These are phyloP conservation scores for Eretmocerus hayati DNA, from an alignment of 2,888 invertebrate genomes.

Conservation along the genomic window DNA sequence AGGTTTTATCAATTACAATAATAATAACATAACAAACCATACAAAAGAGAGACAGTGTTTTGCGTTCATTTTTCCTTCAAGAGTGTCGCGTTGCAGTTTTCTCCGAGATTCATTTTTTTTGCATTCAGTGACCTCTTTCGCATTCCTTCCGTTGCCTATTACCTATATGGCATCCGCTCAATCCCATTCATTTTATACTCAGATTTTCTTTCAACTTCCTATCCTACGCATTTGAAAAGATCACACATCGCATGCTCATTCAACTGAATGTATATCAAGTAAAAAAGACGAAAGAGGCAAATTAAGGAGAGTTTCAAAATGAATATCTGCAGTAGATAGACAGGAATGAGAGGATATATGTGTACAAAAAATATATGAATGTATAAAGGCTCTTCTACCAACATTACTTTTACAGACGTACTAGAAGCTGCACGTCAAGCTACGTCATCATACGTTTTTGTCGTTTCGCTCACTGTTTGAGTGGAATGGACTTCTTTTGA, in stretches of 20 bases:
- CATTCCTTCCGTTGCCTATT: not conserved
- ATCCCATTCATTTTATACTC: not conserved
- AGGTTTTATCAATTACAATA: constrained; percentile 44
- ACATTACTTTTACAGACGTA: not conserved
- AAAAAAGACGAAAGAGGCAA: constrained; percentile 1
- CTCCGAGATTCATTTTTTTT: not conserved
- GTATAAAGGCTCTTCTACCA: constrained; percentile 1
- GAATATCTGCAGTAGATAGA: not conserved
- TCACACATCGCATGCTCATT: constrained; percentile 1
- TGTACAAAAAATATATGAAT: constrained; percentile 16
- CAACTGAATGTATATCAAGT: not conserved
- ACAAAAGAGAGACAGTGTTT: constrained; percentile 37
- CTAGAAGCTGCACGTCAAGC: too few relatives aligned
- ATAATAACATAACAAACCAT: constrained; percentile 48
- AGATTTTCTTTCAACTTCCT: not conserved
- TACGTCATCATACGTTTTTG: not conserved
- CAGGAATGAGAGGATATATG: constrained; percentile 8
- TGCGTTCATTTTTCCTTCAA: constrained; percentile 5
- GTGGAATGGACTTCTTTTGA: constrained; percentile 12
- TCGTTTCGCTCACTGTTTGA: constrained; percentile 7
- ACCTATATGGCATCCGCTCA: not conserved
- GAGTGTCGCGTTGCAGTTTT: constrained; percentile 12
- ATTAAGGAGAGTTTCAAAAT: constrained; percentile 5
- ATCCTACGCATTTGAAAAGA: not conserved
- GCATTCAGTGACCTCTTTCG: not conserved